Evolutionary conservation across 2,113 vertebrate species (phyloP).

Genomic region (Smithornis capensis): DNA sequence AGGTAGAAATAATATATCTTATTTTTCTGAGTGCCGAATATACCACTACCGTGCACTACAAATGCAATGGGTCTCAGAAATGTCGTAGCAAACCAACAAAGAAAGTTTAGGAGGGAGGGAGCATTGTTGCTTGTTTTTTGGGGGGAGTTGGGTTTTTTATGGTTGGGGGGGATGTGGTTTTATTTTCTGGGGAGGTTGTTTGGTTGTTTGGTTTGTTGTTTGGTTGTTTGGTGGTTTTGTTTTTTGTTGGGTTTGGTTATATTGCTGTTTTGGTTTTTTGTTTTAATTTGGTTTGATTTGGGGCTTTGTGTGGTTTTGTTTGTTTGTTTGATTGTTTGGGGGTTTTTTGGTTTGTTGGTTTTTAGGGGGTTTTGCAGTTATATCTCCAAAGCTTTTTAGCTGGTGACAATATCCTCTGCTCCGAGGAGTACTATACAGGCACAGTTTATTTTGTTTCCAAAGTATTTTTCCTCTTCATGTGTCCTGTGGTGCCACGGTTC

Average conservation of each 20-base stretch:
- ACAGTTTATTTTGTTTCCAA: not conserved
- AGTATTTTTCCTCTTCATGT: not conserved
- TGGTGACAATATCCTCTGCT: not conserved
- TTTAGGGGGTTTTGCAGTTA: too few relatives aligned
- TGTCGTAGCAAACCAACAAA: not conserved
- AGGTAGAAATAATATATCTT: not conserved
- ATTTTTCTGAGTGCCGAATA: not conserved
- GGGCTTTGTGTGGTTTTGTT: fast-evolving
- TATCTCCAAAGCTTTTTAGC: not conserved
- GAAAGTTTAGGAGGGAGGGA: not conserved
- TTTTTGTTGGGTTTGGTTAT: too few relatives aligned
- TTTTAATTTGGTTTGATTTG: not conserved
- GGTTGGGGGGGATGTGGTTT: too few relatives aligned
- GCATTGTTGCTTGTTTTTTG: not conserved
- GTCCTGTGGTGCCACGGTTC: not conserved
- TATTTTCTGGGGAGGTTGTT: too few relatives aligned
- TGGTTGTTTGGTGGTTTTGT: not conserved
- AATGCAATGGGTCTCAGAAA: not conserved
- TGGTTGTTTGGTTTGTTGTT: not conserved
- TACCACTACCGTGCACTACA: not conserved
- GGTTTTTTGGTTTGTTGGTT: too few relatives aligned
- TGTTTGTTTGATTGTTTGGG: too few relatives aligned
- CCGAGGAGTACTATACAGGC: not conserved
- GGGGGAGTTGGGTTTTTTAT: not conserved
- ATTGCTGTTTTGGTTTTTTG: too few relatives aligned